phyloP scores from a whole-genome alignment of 30 jellyfish, hydroid and myxozoan genomes.

The Clytia hemisphaerica region DNA sequence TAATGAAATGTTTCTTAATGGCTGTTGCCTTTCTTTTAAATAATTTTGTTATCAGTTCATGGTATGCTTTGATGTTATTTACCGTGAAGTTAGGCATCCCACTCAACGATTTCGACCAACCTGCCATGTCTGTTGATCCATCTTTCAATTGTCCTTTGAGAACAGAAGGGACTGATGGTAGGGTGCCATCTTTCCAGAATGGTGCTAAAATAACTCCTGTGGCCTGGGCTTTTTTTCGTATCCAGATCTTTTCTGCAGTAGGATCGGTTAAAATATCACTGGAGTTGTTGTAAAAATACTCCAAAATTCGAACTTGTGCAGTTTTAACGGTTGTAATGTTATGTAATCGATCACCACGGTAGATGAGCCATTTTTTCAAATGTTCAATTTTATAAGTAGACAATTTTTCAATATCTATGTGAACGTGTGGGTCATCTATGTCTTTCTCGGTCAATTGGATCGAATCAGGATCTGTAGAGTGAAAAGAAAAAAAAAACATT shows the following conservation, averaged over 20 bases:
- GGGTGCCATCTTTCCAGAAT: slow-evolving; percentile 17
- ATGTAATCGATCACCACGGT: slow-evolving; percentile 5
- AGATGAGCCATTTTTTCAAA: slow-evolving; percentile 9
- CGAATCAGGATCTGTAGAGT: no score
- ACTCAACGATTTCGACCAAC: slow-evolving; percentile 16
- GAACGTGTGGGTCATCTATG: no score
- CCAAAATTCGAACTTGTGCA: slow-evolving; percentile 12
- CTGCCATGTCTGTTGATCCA: slow-evolving; percentile 5
- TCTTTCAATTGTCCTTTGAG: not conserved
- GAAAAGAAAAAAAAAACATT: no score
- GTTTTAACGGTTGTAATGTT: not conserved
- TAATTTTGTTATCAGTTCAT: not conserved
- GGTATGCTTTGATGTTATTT: not conserved
- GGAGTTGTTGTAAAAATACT: not conserved
- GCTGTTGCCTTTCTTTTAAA: slow-evolving; percentile 1
- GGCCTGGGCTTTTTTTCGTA: slow-evolving; percentile 3
- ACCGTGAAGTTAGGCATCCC: slow-evolving; percentile 16
- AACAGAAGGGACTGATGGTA: not conserved
- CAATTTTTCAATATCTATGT: no score
- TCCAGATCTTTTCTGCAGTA: slow-evolving; percentile 16
- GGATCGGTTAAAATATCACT: not conserved
- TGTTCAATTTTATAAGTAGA: slow-evolving; percentile 3
- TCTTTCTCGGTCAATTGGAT: no score
- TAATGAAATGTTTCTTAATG: not conserved
- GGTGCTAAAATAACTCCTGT: not conserved